Evolutionary conservation across 2,113 vertebrate species (phyloP), one percentile per base, ranked within the genome.

Genomic region (Syrrhaptes paradoxus): DNA sequence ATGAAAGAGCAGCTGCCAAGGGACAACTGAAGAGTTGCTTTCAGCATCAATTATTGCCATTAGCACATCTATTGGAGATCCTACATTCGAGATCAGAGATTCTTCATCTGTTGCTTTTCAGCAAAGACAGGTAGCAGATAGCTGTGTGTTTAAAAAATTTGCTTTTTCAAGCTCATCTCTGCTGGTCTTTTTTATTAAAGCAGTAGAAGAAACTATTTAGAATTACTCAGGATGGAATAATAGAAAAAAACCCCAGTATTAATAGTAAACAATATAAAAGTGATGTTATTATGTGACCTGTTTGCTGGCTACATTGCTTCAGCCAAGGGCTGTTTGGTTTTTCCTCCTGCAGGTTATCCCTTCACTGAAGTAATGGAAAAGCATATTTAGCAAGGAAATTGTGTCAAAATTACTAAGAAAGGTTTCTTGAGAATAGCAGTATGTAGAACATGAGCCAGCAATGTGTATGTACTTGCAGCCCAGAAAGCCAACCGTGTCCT

Each of bases 51-150:
- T 84, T 74, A 49, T 26, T 57, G 52, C 55, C 17, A 32, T 71
- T 85, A 74, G 41, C 3, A 34, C 26, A 43, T 62, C 9, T 88
- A 41, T 77, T 6, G 2, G 13, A 79, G 45, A 71, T 51, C 25
- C 26, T 34, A 1, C 17, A 20, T 63, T 75, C 0, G 1, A 52
- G 22, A 57, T 25, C 45, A 1, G 4, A n/a, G 13, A 17, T 22
- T 68, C 26, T 34, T 89, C 13, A 10, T 45, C 65, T 76, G 22
- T 43, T 52, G 14, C 16, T 82, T 93, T 66, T 77, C 58, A 66
- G 46, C n/a, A 51, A 62, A 4, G 18, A 46, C 31, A 61, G 9
- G 7, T 29, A 55, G n/a, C 19, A 51, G 48, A 43, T 34, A 79
- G 8, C 32, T 58, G 14, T 62, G 11, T 41, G 16, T 34, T 93